Evolutionary conservation across 2,797 vertebrate species (phyloP).

Genomic region (Molossus alvarezi): DNA sequence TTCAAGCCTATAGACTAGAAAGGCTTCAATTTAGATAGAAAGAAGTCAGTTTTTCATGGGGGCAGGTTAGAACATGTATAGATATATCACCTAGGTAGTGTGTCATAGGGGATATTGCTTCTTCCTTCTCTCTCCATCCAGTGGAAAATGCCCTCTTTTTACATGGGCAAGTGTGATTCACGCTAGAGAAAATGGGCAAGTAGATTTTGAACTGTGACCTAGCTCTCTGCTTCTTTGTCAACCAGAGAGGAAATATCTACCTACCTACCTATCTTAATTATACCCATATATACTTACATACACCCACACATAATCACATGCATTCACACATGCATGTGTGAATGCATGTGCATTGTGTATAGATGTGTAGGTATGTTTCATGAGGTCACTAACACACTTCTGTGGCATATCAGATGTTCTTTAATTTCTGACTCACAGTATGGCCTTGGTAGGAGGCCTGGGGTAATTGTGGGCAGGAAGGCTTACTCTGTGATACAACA

Average conservation of each 20-base stretch:
- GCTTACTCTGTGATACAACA: slow-evolving; percentile 55
- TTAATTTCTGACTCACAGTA: slow-evolving; percentile 10
- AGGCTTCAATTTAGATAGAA: neutral
- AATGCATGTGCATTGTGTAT: neutral
- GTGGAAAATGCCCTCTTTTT: neutral
- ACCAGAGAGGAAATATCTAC: neutral
- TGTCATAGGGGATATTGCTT: neutral
- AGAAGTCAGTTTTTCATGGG: neutral
- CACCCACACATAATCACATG: neutral
- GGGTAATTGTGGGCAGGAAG: slow-evolving; percentile 61
- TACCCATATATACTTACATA: neutral
- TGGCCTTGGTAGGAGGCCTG: slow-evolving; percentile 30
- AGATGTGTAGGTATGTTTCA: neutral
- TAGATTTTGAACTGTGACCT: slow-evolving; percentile 54
- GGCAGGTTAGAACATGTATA: neutral
- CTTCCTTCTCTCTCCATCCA: neutral
- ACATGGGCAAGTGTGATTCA: slow-evolving; percentile 29
- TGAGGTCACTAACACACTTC: neutral
- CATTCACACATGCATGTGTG: neutral
- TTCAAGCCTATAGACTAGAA: neutral
- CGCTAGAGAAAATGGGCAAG: neutral
- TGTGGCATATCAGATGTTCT: neutral
- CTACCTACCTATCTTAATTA: neutral
- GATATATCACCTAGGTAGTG: neutral
- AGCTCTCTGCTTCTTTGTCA: neutral